Evolutionary conservation across 2,797 vertebrate species (phyloP), one percentile per base, ranked within the genome.

Genomic region (Lithobates pipiens): DNA sequence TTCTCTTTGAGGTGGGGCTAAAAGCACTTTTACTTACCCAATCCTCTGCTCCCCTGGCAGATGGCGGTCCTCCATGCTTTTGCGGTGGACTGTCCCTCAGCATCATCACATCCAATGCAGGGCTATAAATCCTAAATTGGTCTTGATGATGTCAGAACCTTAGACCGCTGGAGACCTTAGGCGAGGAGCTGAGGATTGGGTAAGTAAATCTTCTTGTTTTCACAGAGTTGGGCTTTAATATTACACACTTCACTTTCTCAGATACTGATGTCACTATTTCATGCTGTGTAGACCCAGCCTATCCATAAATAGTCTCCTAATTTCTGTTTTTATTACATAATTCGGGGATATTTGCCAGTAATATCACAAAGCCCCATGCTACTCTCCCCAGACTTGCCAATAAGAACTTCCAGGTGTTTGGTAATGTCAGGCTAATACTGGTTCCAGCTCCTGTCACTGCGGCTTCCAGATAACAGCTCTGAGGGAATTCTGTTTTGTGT

Each of bases 311-410:
- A 67, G 77, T 3, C 25, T 42, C 8, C 13, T 80, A 15, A 50
- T 29, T 70, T 36, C 11, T 78, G 27, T 80, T 21, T 21, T 10
- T 54, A 57, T 80, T 70, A 80, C 67, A 54, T 80, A 71, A 80
- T 70, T 11, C 7, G 0, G 8, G 10, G 29, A 71, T 54, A 16
- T 21, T 27, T 1, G 78, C 78, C 78, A 80, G 54, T 29, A 34
- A 25, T 80, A 44, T 69, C 18, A 32, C 77, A 79, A 10, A 32
- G 3, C 50, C 32, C 39, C 50, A 57, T 27, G 23, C 27, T 13
- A n/a, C n/a, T 65, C 3, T 21, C 25, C 34, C 27, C 8, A 10
- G 63, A 44, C 25, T 69, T 16, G 23, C 63, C 76, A n/a, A 76
- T 69, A 27, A 69, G 32, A 73, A 36, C 42, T 42, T 69, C 42